Conservation (phyloP, 92 coral and sea anemone species). For the Muricea muricata region DNA sequence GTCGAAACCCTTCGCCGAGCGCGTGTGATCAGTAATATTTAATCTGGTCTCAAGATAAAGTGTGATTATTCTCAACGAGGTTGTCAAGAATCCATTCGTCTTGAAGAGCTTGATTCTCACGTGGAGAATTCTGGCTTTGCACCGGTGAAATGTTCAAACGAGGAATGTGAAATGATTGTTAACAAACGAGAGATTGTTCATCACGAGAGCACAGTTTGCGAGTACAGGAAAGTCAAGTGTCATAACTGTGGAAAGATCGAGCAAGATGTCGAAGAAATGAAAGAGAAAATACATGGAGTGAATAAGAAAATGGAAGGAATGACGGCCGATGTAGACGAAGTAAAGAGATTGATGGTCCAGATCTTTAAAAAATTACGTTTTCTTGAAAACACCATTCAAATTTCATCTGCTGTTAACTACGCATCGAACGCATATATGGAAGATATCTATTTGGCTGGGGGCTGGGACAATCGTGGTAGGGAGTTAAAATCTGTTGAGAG, state of each 20-base stretch:
- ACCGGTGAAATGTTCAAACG: constrained; percentile 58
- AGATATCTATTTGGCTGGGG: background rate
- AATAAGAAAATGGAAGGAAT: background rate
- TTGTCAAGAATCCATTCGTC: constrained; percentile 44
- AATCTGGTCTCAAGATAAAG: constrained; percentile 51
- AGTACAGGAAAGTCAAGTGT: constrained; percentile 9
- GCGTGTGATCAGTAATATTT: constrained; percentile 58
- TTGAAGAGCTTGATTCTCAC: constrained; percentile 49
- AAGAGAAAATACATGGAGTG: background rate
- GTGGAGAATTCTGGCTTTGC: constrained; percentile 40
- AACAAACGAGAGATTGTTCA: background rate
- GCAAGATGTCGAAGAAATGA: background rate
- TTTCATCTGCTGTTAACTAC: background rate
- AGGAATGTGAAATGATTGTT: constrained; percentile 35
- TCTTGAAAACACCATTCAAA: background rate
- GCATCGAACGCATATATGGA: background rate
- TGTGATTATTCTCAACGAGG: constrained; percentile 59
- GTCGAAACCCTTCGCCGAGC: constrained; percentile 43
- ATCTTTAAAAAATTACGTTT: background rate
- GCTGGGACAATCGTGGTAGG: background rate
- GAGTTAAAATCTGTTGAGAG: no score
- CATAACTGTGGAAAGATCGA: background rate
- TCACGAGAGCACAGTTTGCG: constrained; percentile 10
- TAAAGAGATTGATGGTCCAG: background rate
- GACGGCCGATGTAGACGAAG: background rate